A percentile compares a stretch with the other conserved stretches of the same genome.
Conservation (phyloP, 2,888 invertebrate genomes). For the Alcis repandata region DNA sequence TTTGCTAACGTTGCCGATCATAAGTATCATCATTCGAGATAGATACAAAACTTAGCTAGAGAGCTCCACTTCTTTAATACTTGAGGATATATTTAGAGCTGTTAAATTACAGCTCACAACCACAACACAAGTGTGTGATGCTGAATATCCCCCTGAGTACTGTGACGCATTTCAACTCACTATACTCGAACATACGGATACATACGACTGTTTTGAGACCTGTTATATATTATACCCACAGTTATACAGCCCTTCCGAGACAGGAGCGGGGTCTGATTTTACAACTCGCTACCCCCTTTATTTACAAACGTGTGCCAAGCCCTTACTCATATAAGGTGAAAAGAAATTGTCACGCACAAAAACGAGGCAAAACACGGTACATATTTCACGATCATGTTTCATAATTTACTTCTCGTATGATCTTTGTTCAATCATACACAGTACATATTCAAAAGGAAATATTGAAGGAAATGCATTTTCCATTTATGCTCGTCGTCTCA, state of each 20-base stretch:
- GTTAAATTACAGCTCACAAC: not conserved
- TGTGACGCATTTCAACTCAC: conserved; percentile 34
- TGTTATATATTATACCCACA: conserved; percentile 8
- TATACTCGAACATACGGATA: not conserved
- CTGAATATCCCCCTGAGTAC: conserved; percentile 39
- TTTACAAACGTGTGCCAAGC: not conserved
- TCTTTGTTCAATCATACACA: too few species aligned
- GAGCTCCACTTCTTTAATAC: not conserved
- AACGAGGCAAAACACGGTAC: not conserved
- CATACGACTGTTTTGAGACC: conserved; percentile 18
- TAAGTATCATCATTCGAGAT: too few species aligned
- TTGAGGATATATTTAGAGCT: not conserved
- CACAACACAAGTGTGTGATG: conserved; percentile 33
- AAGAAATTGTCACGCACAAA: not conserved
- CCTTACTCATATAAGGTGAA: not conserved
- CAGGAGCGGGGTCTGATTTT: conserved; percentile 17
- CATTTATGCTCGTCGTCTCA: too few species aligned
- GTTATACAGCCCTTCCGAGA: conserved; percentile 25
- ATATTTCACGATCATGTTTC: not conserved
- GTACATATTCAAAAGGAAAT: too few species aligned
- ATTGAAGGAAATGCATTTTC: too few species aligned
- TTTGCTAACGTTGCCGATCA: too few species aligned
- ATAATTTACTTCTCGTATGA: too few species aligned
- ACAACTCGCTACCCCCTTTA: conserved; percentile 5
- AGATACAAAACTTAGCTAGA: too few species aligned